Base-by-base conservation (phyloP, 1,140 invertebrate genomes). In the Leptinotarsa lineolata region DNA sequence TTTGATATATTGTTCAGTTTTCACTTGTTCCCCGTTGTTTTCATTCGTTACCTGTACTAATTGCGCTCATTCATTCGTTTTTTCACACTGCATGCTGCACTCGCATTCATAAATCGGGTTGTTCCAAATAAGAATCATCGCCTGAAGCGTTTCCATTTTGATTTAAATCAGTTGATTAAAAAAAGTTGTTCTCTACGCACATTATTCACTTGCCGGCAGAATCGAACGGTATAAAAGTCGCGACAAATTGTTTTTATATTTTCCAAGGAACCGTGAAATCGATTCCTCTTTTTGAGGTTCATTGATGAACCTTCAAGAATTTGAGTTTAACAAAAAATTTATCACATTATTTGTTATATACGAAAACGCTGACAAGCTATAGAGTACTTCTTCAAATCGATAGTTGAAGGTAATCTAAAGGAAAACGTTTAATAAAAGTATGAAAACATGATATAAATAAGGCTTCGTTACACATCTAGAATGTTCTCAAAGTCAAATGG, bases 131-230 rank as follows among this genome's bases (percentile, higher is more conserved):
- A 67, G 65, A 67, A 18, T 11, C 13, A 67, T 21, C 15, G 61
- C 61, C 24, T 12, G 11, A 46, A 20, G 65, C 65, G 5, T 21
- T 12, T 30, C 65, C 65, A 67, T 67, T 44, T 46, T 30, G 39
- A 67, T 67, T 67, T n/a, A 67, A 67, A 67, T 45, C 65, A n/a
- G 65, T 30, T 46, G 65, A 67, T 67, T 46, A 24, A 39, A 67
- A 67, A 63, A 67, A 67, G n/a, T 22, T 67, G 13, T 22, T 67
- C 39, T 67, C 30, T n/a, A n/a, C 18, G 4, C n/a, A 30, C 39
- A 46, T 67, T 44, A 46, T 45, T 67, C 30, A 67, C 24, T 24
- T 67, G 65, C 65, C 65, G 39, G 39, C 65, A 67, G 24, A 67
- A 46, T 45, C 13, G 44, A 67, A 18, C 20, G 65, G 18, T 44